Base-by-base conservation (phyloP, 1,140 invertebrate genomes). In the Lycorma delicatula region DNA sequence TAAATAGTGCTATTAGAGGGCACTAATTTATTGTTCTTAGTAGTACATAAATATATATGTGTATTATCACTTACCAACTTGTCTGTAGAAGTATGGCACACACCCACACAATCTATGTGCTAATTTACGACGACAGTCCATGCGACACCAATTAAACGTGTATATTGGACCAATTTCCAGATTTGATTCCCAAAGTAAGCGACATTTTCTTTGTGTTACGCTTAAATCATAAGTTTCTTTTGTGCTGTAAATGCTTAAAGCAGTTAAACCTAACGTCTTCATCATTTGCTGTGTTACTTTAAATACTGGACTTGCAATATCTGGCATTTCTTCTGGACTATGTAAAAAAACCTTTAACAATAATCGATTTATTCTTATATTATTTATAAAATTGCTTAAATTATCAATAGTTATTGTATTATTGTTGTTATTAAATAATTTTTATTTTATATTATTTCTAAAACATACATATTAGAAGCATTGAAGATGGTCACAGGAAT, bases 71-170 rank as follows among this genome's bases (percentile, higher is more conserved):
- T 44, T 65, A 78, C 77, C 72, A 52, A 74, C 68, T 46, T 56
- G 67, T 60, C 76, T 74, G 50, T 82, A 81, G 61, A 85, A 84
- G 66, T 82, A 79, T 0, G 83, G 83, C 20, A 83, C 69, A 65
- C 83, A 86, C 0, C 75, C 69, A 63, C 83, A 86, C 25, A 79
- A 72, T 52, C 75, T 67, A 6, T 79, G 60, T 27, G 79, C 76
- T 0, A 83, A 69, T 25, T 73, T 69, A 58, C 80, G 72, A 11
- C 83, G 74, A 51, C 83, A 86, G 62, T 85, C 79, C 70, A 81
- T 81, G 2, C 81, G 71, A 62, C 83, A 86, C 57, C 82, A 67
- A 0, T 78, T 81, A 61, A 83, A 84, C 4, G 80, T 79, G 66
- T 86, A 85, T 16, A 82, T 77, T 0, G 81, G 75, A 54, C 76